Conservation (phyloP, 2,113 vertebrate species). For the Terrapene triunguis region DNA sequence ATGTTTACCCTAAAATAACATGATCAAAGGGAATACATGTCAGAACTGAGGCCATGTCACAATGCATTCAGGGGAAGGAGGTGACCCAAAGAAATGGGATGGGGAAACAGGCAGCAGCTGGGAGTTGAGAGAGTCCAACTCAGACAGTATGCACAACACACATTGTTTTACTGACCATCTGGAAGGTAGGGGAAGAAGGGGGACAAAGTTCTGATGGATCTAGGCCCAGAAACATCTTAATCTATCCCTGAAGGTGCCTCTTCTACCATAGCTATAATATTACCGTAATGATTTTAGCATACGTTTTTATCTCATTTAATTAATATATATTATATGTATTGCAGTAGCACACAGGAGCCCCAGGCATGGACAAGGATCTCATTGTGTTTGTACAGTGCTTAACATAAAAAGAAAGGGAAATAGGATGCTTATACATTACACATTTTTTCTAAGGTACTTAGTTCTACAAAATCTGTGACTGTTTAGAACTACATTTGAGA, state of each 20-base stretch:
- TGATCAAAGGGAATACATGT: fast-evolving
- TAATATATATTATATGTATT: background rate
- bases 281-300: background rate
- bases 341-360: background rate
- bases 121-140: background rate
- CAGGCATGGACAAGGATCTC: background rate
- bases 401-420: background rate
- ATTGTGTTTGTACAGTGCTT: background rate
- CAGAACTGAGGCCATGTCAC: background rate
- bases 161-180: background rate
- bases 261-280: fast-evolving
- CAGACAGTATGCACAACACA: background rate
- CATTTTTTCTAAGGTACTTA: background rate
- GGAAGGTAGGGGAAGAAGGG: background rate
- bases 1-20: background rate
- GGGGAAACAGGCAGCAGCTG: background rate
- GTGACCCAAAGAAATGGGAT: background rate
- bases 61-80: fast-evolving
- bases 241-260: background rate
- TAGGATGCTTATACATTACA: fast-evolving
- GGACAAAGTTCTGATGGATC: background rate
- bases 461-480: background rate
- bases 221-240: background rate
- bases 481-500: background rate
- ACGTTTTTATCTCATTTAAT: background rate